Conservation (phyloP, 2,113 vertebrate genomes). For the Hoplias malabaricus region DNA sequence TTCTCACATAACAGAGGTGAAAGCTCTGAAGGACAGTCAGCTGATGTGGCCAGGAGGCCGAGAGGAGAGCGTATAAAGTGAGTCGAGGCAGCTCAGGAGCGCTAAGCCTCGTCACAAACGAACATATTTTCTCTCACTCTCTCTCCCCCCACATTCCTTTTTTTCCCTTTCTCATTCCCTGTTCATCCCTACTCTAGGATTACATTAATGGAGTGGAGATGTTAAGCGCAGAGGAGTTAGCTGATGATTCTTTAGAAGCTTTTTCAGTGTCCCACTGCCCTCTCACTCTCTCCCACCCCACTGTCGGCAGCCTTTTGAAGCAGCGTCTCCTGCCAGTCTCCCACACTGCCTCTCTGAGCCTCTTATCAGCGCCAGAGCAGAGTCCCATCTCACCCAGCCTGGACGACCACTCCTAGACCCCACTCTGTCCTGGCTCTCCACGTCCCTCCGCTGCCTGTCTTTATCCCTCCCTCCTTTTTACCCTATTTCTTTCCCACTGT, state of each 20-base stretch:
- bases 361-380: slow-evolving; percentile 50
- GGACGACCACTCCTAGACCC: slow-evolving; percentile 4
- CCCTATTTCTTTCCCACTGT: not conserved
- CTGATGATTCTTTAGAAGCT: slow-evolving; percentile 18
- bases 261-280: not conserved
- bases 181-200: not conserved
- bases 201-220: not conserved
- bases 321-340: slow-evolving; percentile 10
- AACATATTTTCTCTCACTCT: not conserved
- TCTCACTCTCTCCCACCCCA: not conserved
- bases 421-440: not conserved
- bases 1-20: not conserved
- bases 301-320: slow-evolving; percentile 24
- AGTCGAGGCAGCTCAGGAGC: not conserved
- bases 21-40: not conserved
- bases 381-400: slow-evolving; percentile 5
- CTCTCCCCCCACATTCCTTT: not conserved
- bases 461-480: not conserved
- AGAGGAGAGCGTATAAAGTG: not conserved
- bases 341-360: slow-evolving; percentile 40
- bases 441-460: not conserved
- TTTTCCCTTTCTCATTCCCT: not conserved
- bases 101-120: not conserved
- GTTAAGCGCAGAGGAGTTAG: not conserved
- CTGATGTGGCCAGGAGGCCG: not conserved